phyloP scores from a whole-genome alignment of 2,113 vertebrate species.

The Paracanthobrama guichenoti region DNA sequence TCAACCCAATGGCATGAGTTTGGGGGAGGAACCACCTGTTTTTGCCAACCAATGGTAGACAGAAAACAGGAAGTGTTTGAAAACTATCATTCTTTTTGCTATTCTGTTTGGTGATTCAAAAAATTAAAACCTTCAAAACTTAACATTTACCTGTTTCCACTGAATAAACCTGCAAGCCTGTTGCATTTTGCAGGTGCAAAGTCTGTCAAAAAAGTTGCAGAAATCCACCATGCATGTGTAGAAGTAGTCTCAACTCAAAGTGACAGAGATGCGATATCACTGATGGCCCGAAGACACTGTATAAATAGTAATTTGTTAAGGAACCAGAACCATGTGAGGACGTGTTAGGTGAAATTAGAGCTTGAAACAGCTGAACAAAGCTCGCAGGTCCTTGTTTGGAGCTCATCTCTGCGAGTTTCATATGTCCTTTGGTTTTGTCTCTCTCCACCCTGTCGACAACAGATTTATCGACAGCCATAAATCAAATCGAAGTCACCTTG shows the following conservation, averaged over 20 bases:
- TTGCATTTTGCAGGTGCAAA: background rate
- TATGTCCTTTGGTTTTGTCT: constrained; percentile 53
- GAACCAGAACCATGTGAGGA: constrained; percentile 66
- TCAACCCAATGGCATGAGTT: background rate
- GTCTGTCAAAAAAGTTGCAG: background rate
- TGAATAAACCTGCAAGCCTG: background rate
- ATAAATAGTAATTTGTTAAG: constrained; percentile 65
- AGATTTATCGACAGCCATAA: constrained; percentile 25
- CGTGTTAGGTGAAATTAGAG: constrained; percentile 69
- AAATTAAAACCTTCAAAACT: background rate
- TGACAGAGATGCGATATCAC: constrained; percentile 34
- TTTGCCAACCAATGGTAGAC: background rate
- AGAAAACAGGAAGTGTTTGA: background rate
- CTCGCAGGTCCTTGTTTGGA: constrained; percentile 62
- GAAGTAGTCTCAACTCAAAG: background rate
- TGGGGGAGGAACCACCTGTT: background rate
- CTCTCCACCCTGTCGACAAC: constrained; percentile 43
- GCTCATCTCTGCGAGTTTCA: constrained; percentile 48
- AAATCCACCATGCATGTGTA: background rate
- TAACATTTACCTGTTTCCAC: background rate
- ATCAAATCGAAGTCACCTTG: constrained; percentile 2
- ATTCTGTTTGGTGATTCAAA: background rate
- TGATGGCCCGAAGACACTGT: constrained; percentile 31
- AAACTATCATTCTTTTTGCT: background rate
- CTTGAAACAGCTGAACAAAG: constrained; percentile 73